Evolutionary conservation across 2,888 invertebrate species (phyloP), one percentile per base, ranked within the genome.

Genomic region (Acronicta alni): DNA sequence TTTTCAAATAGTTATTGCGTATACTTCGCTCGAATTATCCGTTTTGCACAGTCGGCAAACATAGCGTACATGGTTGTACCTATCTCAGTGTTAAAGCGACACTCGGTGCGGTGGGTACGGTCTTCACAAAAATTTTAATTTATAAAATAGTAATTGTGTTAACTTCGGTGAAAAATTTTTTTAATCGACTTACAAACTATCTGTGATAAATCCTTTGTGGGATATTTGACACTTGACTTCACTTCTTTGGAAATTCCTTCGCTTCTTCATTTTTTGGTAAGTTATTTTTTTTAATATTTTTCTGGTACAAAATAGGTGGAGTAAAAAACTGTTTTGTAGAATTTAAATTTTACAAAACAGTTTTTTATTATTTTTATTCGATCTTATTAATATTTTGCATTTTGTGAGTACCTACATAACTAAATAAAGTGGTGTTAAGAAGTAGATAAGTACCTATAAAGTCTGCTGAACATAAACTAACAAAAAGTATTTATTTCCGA

Each of bases 11-110:
- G 77, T 73, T 56, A 63, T 77, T 72, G 67, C 48, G 44, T 57
- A 57, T 56, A 42, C 54, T 59, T 45, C 23, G 51, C 30, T 45
- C 59, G 42, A 53, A 56, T 55, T 51, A 53, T 47, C 47, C 49
- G 59, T 56, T 47, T 60, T 41, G 60, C 62, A 30, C n/a, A 35
- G n/a, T 35, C 49, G 41, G 65, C 58, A 69, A 68, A 74, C 65
- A 67, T 61, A 69, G 58, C 59, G 69, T 63, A 67, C 74, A 59
- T 58, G 51, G 47, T 70, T 15, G 52, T 62, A 23, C 38, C 55
- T 76, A 75, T 58, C 82, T 80, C 89, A 91, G 91, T 91, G 88
- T 86, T 87, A 67, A 74, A 82, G 78, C 84, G 86, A 85, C 90
- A 87, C 85, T 90, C 89, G 85, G 77, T 77, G 87, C 84, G 89